phyloP scores from a whole-genome alignment of 2,888 invertebrate species.

The Apamea anceps region DNA sequence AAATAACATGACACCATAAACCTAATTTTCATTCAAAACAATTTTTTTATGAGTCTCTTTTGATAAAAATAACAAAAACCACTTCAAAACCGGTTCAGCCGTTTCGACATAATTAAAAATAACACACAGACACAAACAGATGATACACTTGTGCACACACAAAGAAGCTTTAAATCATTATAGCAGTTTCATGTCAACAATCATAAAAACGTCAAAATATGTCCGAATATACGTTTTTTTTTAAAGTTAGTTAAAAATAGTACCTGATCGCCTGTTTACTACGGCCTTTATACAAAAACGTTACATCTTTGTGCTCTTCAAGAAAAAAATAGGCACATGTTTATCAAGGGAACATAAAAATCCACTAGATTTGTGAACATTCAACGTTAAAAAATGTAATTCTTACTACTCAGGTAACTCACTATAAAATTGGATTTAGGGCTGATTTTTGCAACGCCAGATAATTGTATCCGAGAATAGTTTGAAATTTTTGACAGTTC shows the following conservation, averaged over 20 bases:
- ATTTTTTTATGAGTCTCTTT: conserved; percentile 1
- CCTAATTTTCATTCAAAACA: conserved; percentile 37
- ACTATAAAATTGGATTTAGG: too few relatives aligned
- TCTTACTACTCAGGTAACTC: neutral
- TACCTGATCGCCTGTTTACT: neutral
- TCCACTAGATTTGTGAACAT: neutral
- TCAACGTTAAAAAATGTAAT: neutral
- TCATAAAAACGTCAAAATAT: conserved; percentile 3
- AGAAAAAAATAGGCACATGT: neutral
- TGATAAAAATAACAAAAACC: conserved; percentile 22
- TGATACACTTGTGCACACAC: neutral
- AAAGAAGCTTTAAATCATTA: neutral
- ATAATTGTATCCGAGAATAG: too few relatives aligned
- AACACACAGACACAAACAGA: conserved; percentile 24
- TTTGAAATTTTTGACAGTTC: too few relatives aligned
- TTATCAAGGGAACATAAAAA: neutral
- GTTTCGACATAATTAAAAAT: conserved; percentile 25
- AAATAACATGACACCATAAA: neutral
- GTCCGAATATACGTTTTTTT: neutral
- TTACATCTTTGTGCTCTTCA: neutral
- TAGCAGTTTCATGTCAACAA: neutral
- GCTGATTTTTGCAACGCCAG: too few relatives aligned
- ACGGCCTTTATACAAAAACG: neutral
- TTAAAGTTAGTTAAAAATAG: neutral
- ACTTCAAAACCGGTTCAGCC: conserved; percentile 30